Conservation (phyloP, 2,113 vertebrate genomes). For the Brachionichthys hirsutus region DNA sequence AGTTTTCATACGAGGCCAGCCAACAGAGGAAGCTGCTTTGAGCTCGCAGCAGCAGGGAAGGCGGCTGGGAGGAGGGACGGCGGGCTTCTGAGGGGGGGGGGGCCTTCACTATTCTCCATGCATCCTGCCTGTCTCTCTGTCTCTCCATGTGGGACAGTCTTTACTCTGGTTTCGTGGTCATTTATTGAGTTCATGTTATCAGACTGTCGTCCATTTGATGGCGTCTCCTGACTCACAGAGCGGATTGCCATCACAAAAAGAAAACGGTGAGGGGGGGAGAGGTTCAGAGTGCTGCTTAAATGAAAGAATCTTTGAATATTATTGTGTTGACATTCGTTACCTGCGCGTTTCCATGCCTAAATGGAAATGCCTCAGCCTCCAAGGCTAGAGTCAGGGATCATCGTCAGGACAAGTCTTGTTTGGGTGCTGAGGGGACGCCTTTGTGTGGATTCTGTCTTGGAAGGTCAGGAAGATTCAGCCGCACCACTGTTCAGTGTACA, state of each 20-base stretch:
- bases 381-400: background rate
- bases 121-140: constrained; percentile 56
- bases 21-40: constrained; percentile 70
- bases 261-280: background rate
- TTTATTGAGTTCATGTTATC: too few species aligned
- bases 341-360: too few species aligned
- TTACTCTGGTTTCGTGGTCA: too few species aligned
- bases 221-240: too few species aligned
- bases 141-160: constrained; percentile 34
- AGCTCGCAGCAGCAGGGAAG: constrained; percentile 41
- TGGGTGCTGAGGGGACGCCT: too few species aligned
- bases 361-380: background rate
- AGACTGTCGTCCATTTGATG: too few species aligned
- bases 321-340: too few species aligned
- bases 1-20: constrained; percentile 54
- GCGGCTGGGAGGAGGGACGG: constrained; percentile 53
- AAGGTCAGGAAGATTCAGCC: too few species aligned
- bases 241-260: too few species aligned
- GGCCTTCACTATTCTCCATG: constrained; percentile 47
- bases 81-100: constrained; percentile 51
- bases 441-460: too few species aligned
- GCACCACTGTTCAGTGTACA: too few species aligned
- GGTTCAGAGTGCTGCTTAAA: background rate
- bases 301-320: too few species aligned
- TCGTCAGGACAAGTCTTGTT: constrained; percentile 20